Base-by-base conservation (phyloP, 2,113 vertebrate genomes). In the Theristicus caerulescens region DNA sequence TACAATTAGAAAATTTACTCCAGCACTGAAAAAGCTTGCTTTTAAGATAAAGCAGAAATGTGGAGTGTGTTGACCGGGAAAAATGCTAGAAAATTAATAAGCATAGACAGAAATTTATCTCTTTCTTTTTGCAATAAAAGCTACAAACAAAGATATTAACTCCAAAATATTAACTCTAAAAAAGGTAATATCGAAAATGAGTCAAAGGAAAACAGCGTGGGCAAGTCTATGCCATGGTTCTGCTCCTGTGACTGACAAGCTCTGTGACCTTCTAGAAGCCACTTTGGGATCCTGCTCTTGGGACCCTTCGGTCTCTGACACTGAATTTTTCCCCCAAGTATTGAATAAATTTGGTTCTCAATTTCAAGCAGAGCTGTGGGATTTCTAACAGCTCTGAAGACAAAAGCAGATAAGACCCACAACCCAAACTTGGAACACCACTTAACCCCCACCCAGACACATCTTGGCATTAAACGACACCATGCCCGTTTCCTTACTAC, bases 1-100 rank as follows among this genome's bases (percentile, higher is more conserved):
- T 82, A 94, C 54, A 76, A 95, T 93, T 95, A 96, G 91, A 94
- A 89, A 90, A 93, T 84, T 82, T 83, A 88, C 79, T 85, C 46
- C 81, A 86, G 59, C 25, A 44, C 46, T 59, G 71, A 42, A 79
- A 93, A 89, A 69, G 22, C 49, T 81, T 88, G 67, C 57, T 94
- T 94, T 86, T 73, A 61, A 92, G 79, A 93, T 81, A 93, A 95
- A 73, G 32, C 29, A 89, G 61, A 94, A 92, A 79, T n/a, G 44
- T 57, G 36, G 16, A 16, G 27, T 64, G 51, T 74, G 67, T 47
- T 92, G 88, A 94, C 65, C 5, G 0, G 44, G 58, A 71, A 89
- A 82, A 86, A 82, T 7, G 32, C 61, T 8, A 84, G 79, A 93
- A 82, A 86, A 95, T 95, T 95, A 92, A 94, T 16, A 94, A 52